Percentiles rank a stretch among this genome's conserved stretches.
Conservation (phyloP, 1,140 invertebrate species). For the Brachionus asplanchnoidis region DNA sequence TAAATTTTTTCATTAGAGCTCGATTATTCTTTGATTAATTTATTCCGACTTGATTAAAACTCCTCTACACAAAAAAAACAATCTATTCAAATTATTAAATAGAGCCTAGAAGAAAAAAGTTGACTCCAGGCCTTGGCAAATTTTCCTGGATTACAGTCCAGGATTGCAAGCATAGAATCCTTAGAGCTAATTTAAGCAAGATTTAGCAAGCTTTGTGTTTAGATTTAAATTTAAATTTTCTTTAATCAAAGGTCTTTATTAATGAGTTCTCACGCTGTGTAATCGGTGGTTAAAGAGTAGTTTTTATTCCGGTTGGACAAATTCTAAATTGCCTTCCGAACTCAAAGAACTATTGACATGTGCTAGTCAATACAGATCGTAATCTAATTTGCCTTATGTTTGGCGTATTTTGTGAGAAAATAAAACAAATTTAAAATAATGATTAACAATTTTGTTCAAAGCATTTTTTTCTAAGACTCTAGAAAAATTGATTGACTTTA, state of each 20-base stretch:
- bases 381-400: not conserved
- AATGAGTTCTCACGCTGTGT: not conserved
- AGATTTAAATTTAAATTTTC: no score
- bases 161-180: no score
- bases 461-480: not conserved
- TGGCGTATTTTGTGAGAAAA: not conserved
- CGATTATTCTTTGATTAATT: constrained; percentile 25
- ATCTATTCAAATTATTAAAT: not conserved
- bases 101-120: not conserved
- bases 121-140: no score
- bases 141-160: no score
- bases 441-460: not conserved
- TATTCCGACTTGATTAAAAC: not conserved
- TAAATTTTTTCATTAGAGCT: constrained; percentile 17
- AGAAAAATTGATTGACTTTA: not conserved
- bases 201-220: no score
- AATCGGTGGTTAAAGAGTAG: not conserved
- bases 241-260: not conserved
- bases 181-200: no score
- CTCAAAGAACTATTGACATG: not conserved
- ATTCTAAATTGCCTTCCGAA: not conserved
- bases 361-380: not conserved
- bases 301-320: not conserved
- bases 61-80: not conserved
- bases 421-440: not conserved